phyloP scores from a whole-genome alignment of 2,888 invertebrate species.

The Brenthis ino region DNA sequence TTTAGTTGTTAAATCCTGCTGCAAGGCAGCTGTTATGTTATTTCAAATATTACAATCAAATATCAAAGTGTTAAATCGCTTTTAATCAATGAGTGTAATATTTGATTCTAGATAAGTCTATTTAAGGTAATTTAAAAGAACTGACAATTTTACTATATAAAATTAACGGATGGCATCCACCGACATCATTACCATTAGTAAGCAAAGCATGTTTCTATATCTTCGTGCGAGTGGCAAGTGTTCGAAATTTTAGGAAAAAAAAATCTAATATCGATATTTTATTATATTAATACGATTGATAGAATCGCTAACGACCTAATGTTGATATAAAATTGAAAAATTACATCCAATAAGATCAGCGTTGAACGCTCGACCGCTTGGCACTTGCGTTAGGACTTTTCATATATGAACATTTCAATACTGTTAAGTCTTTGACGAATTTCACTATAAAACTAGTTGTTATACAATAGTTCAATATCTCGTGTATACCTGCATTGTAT shows the following conservation, averaged over 20 bases:
- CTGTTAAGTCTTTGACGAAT: background rate
- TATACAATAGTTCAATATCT: slow-evolving; percentile 3
- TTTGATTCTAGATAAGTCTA: background rate
- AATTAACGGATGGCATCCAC: background rate
- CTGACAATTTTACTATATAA: background rate
- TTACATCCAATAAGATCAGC: too few relatives aligned
- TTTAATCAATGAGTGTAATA: background rate
- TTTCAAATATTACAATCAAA: background rate
- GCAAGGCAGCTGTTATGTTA: background rate
- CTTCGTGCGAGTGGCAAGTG: background rate
- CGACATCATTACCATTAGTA: background rate
- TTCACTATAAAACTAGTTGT: background rate
- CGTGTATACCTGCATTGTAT: slow-evolving; percentile 4
- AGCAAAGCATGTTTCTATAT: background rate
- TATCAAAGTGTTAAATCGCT: background rate
- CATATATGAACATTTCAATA: background rate
- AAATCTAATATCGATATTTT: too few relatives aligned
- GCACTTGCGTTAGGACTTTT: background rate
- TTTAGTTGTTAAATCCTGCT: background rate
- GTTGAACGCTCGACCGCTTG: background rate
- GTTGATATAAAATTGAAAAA: too few relatives aligned
- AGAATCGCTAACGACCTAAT: too few relatives aligned
- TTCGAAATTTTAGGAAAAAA: too few relatives aligned
- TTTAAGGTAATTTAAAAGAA: slow-evolving; percentile 6
- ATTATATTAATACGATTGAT: too few relatives aligned